Base-by-base conservation (phyloP, 2,888 invertebrate genomes). In the Dynastes tityus region DNA sequence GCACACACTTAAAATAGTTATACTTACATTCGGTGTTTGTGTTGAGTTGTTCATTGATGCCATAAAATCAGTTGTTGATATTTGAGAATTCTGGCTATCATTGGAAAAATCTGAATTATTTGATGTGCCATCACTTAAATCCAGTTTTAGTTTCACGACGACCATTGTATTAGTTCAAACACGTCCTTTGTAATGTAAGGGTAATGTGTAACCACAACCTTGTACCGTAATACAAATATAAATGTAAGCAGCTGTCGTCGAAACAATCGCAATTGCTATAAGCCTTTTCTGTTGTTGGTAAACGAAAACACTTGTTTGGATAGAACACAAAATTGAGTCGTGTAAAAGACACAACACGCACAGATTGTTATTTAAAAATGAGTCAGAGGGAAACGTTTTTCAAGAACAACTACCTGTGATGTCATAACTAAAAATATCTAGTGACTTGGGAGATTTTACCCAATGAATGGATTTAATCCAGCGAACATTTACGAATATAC, bases 381-480 rank as follows among this genome's bases (percentile, higher is more conserved):
- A 87, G 81, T 87, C 87, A 87, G 86, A 82, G 88, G 88, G 87
- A 88, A 87, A 87, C 87, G 88, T 88, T 88, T 88, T 88, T 87
- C 84, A 80, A 87, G 87, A 88, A 88, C 87, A 87, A 87, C 87
- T 85, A 86, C 84, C 86, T 85, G 84, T 87, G 88, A 88, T 88
- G 88, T 89, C 89, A 89, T 84, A 84, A 85, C 85, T 87, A 87
- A 87, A 87, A 88, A 88, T 88, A 88, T 80, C 83, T 82, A 82
- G 81, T 85, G 87, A 86, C 82, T 80, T 79, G 76, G 71, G 80
- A 80, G 79, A 78, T 81, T 77, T 79, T 58, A 63, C 74, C 81
- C 81, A 82, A 82, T 82, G 76, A 49, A 45, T 75, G 45, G 27
- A 40, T 75, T 67, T 27, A 61, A 22, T 51, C 2, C 16, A 13